Conservation (phyloP, 2,888 invertebrate species). For the Nowickia ferox region DNA sequence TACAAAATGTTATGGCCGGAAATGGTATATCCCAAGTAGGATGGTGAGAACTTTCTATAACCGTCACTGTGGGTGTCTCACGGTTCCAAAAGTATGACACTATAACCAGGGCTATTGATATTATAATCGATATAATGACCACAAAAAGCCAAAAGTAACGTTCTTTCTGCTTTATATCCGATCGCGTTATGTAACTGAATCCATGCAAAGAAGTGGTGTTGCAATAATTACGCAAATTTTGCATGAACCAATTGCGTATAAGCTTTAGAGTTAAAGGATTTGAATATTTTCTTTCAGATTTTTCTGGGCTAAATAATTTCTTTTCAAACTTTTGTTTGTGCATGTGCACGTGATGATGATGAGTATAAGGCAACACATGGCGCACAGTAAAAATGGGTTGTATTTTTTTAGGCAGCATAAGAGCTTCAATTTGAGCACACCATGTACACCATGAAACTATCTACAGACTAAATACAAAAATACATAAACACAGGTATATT, state of each 20-base stretch:
- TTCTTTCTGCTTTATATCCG: constrained; percentile 85
- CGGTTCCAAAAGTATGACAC: constrained; percentile 86
- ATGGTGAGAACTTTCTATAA: constrained; percentile 84
- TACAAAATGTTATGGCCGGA: constrained; percentile 85
- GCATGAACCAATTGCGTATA: constrained; percentile 77
- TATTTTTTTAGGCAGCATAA: constrained; percentile 47
- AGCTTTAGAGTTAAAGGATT: neutral
- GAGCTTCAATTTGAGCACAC: neutral
- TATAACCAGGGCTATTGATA: constrained; percentile 85
- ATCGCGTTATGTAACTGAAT: constrained; percentile 87
- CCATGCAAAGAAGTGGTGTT: constrained; percentile 88
- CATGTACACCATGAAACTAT: neutral
- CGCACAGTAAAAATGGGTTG: constrained; percentile 34
- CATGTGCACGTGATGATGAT: neutral
- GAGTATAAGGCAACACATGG: constrained; percentile 31
- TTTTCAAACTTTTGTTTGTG: too few species aligned
- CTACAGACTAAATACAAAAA: constrained; percentile 3
- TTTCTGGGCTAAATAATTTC: neutral
- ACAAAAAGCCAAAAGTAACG: constrained; percentile 85
- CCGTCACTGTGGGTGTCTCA: constrained; percentile 86
- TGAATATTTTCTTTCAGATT: neutral
- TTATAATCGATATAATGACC: constrained; percentile 84
- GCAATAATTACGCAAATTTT: constrained; percentile 85
- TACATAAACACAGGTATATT: neutral
- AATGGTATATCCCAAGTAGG: constrained; percentile 86